These are phyloP conservation scores for Syngnathus floridae DNA, from an alignment of 2,113 vertebrate species.

Conservation along the genomic window DNA sequence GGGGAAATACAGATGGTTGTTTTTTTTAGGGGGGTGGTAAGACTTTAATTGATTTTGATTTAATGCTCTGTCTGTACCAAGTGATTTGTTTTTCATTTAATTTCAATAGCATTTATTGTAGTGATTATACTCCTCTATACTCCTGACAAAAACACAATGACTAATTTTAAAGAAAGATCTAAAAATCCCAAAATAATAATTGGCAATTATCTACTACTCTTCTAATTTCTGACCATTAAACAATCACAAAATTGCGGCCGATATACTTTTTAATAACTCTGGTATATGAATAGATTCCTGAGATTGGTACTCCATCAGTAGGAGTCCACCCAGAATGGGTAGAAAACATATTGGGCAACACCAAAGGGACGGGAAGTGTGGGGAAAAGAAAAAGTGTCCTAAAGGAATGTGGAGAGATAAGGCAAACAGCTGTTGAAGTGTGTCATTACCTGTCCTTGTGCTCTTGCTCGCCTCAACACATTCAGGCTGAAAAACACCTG, in stretches of 20 bases:
- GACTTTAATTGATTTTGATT: not conserved
- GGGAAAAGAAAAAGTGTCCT: slow-evolving; percentile 4
- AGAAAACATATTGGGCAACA: not conserved
- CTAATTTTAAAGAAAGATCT: no score
- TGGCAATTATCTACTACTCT: no score
- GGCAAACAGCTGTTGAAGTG: slow-evolving; percentile 42
- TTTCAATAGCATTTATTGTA: not conserved
- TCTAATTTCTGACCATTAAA: no score
- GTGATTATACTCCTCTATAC: not conserved
- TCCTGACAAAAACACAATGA: no score
- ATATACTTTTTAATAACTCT: no score
- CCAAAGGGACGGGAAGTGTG: not conserved
- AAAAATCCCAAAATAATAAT: no score
- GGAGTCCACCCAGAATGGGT: not conserved
- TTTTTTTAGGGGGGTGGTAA: no score
- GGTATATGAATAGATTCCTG: no score
- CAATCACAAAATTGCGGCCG: no score
- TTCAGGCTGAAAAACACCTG: slow-evolving; percentile 30
- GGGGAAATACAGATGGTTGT: not conserved
- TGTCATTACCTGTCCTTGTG: slow-evolving; percentile 28
- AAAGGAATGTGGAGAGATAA: slow-evolving; percentile 20
- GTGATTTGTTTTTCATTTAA: not conserved
- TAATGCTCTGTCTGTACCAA: not conserved
- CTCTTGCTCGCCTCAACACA: slow-evolving; percentile 25
- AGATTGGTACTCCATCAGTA: not conserved